Evolutionary conservation across 1,140 invertebrate species (phyloP).

Genomic region (Zophobas atratus): DNA sequence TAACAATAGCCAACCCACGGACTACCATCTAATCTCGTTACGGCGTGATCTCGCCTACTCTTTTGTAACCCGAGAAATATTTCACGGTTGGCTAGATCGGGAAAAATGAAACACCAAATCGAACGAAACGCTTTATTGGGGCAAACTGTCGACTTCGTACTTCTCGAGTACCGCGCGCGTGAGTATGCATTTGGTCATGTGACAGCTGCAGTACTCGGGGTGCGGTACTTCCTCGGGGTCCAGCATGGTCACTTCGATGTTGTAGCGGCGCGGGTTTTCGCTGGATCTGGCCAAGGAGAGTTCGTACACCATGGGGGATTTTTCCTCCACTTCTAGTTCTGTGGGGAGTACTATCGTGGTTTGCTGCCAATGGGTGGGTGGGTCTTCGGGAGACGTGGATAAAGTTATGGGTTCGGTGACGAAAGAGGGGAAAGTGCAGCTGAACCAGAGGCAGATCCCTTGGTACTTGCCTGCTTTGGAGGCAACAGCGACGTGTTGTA

Average conservation of each 20-base stretch:
- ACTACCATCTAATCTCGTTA: too few relatives aligned
- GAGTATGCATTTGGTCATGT: slow-evolving; percentile 84
- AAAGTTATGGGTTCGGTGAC: slow-evolving; percentile 71
- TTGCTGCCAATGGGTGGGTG: slow-evolving; percentile 97
- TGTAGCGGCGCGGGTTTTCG: slow-evolving; percentile 74
- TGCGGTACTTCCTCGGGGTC: slow-evolving; percentile 81
- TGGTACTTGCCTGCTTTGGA: slow-evolving; percentile 78
- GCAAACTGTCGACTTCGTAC: slow-evolving; percentile 60
- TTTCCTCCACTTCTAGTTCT: slow-evolving; percentile 70
- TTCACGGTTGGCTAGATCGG: too few relatives aligned
- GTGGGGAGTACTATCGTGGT: slow-evolving; percentile 86
- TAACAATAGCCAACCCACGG: too few relatives aligned
- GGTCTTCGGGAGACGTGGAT: slow-evolving; percentile 82
- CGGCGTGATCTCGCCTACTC: not conserved
- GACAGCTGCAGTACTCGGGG: slow-evolving; percentile 83
- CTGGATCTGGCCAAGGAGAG: slow-evolving; percentile 72
- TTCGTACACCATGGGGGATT: slow-evolving; percentile 79
- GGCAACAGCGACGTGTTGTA: slow-evolving; percentile 69
- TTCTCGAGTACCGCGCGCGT: slow-evolving; percentile 75
- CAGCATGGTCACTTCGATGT: slow-evolving; percentile 78
- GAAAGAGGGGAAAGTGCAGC: slow-evolving; percentile 71
- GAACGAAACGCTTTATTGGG: slow-evolving; percentile 25
- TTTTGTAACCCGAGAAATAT: not conserved
- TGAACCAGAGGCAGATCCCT: slow-evolving; percentile 81
- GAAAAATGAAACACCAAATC: slow-evolving; percentile 25